These are phyloP conservation scores for Meteorus sp. DNA, from an alignment of 1,140 invertebrate species.

Conservation along the genomic window DNA sequence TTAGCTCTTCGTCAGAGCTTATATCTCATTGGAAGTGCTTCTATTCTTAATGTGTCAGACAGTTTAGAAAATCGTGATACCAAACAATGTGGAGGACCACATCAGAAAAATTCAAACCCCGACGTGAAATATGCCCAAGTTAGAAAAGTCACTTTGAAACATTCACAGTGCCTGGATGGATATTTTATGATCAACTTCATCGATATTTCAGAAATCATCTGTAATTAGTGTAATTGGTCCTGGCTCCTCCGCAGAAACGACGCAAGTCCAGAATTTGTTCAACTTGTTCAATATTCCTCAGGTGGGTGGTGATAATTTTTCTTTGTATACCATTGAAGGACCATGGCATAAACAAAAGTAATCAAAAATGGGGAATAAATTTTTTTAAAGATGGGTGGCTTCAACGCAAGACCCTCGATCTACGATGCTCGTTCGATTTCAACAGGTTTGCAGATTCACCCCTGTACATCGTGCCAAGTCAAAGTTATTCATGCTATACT, in stretches of 20 bases:
- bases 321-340: no score
- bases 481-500: slow-evolving; percentile 76
- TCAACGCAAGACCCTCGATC: slow-evolving; percentile 55
- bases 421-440: slow-evolving; percentile 81
- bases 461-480: slow-evolving; percentile 81
- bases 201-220: slow-evolving; percentile 56
- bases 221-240: slow-evolving; percentile 73
- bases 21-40: no score
- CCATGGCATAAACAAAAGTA: no score
- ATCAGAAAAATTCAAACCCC: no score
- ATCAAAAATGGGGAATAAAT: no score
- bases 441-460: slow-evolving; percentile 81
- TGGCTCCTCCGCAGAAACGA: slow-evolving; percentile 68
- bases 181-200: slow-evolving; percentile 26
- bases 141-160: no score
- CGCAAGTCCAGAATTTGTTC: slow-evolving; percentile 79
- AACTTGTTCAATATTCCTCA: slow-evolving; percentile 69
- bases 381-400: no score
- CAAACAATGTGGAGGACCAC: no score
- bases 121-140: no score
- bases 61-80: no score
- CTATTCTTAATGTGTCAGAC: no score
- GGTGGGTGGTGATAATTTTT: slow-evolving; percentile 37
- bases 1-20: slow-evolving; percentile 79
- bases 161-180: no score